These are phyloP conservation scores for Cryptosula pallasiana DNA, from an alignment of 2,888 invertebrate genomes.

Conservation along the genomic window DNA sequence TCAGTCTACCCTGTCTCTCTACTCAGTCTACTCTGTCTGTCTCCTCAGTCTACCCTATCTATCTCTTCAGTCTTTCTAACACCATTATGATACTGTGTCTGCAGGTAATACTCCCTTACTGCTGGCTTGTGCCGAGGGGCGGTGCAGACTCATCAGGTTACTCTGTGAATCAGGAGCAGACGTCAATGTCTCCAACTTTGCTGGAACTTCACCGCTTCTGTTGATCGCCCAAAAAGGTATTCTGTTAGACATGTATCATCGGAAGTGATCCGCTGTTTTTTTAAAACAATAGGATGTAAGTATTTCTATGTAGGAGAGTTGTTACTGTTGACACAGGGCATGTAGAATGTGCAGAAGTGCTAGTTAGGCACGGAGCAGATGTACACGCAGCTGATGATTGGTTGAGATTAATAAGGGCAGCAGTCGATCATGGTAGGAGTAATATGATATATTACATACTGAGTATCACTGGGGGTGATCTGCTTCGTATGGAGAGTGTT, in stretches of 20 bases:
- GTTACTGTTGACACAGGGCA: too few species aligned
- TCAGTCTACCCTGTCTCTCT: too few species aligned
- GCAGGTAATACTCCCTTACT: conserved; percentile 13
- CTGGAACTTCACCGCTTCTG: background rate
- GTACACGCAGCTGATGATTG: background rate
- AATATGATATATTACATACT: background rate
- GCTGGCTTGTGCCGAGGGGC: conserved; percentile 1
- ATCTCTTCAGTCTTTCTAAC: too few species aligned
- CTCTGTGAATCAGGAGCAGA: background rate
- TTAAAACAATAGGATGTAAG: too few species aligned
- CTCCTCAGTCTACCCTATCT: too few species aligned
- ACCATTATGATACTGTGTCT: background rate
- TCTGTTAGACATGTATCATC: too few species aligned
- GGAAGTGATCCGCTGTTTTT: too few species aligned
- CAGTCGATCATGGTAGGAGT: background rate
- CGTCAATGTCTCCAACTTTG: background rate
- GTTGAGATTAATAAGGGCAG: background rate
- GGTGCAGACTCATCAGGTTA: background rate
- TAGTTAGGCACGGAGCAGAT: background rate
- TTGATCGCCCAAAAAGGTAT: background rate
- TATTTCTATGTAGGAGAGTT: too few species aligned
- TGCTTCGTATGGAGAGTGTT: background rate
- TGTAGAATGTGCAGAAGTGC: background rate
- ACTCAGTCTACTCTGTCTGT: too few species aligned
- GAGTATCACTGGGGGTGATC: background rate